phyloP scores from a whole-genome alignment of 2,113 vertebrate genomes.

The Danio rerio region GRCz12tu NC_133189.1:36644001-36644500 shows the following conservation, averaged over 20 bases:
- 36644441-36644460: constrained; percentile 24
- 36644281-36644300: constrained; percentile 51
- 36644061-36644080: too few species aligned
- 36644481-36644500: constrained; percentile 49
- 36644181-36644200: constrained; percentile 9
- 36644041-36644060: too few species aligned
- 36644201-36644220: neutral
- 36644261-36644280: constrained; percentile 26
- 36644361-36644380: constrained; percentile 52
- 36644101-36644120: too few species aligned
- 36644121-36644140: too few species aligned
- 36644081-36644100: too few species aligned
- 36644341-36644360: constrained; percentile 52
- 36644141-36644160: neutral
- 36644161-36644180: neutral
- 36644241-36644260: neutral
- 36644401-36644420: constrained; percentile 37
- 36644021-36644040: too few species aligned
- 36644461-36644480: constrained; percentile 36
- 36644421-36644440: constrained; percentile 26
- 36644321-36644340: constrained; percentile 35
- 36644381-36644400: constrained; percentile 43
- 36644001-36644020: too few species aligned
- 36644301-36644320: constrained; percentile 37
- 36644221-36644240: constrained; percentile 35